Evolutionary conservation across 2,888 invertebrate genomes (phyloP).

Genomic region (Drosophila ezoana): DNA sequence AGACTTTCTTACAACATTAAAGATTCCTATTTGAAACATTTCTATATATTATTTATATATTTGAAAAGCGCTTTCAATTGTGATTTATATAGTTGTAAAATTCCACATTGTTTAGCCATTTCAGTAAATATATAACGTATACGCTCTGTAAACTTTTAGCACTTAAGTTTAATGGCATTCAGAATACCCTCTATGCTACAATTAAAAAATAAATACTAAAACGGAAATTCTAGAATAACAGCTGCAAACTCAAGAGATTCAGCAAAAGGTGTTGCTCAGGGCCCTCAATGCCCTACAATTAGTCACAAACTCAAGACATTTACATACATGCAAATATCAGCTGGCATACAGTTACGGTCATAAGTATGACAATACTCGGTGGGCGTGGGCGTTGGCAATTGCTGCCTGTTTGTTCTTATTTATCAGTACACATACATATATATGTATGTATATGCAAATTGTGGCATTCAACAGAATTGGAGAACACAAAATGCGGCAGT

Average conservation of each 20-base stretch:
- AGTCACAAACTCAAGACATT: not conserved
- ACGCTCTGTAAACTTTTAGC: not conserved
- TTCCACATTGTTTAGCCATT: not conserved
- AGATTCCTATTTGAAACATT: too few relatives aligned
- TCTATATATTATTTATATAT: too few relatives aligned
- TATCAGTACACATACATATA: slow-evolving; percentile 30
- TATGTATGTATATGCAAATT: slow-evolving; percentile 46
- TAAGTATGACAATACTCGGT: not conserved
- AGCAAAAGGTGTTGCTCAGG: slow-evolving; percentile 12
- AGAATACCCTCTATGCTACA: slow-evolving; percentile 12
- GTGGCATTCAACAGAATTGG: slow-evolving; percentile 29
- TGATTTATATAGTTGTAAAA: not conserved
- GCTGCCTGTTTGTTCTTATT: slow-evolving; percentile 9
- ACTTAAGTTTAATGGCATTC: slow-evolving; percentile 2
- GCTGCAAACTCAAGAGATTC: slow-evolving; percentile 16
- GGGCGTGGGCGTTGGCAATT: slow-evolving; percentile 26
- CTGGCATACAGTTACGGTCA: slow-evolving; percentile 6
- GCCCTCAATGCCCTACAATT: slow-evolving; percentile 11
- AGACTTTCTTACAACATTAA: too few relatives aligned
- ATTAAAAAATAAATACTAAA: slow-evolving; percentile 22
- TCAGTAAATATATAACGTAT: slow-evolving; percentile 9
- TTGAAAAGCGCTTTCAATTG: too few relatives aligned
- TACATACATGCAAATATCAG: not conserved
- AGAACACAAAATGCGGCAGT: slow-evolving; percentile 47
- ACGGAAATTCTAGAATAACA: slow-evolving; percentile 25